Evolutionary conservation across 2,888 invertebrate genomes (phyloP).

Genomic region (Thymelicus sylvestris): DNA sequence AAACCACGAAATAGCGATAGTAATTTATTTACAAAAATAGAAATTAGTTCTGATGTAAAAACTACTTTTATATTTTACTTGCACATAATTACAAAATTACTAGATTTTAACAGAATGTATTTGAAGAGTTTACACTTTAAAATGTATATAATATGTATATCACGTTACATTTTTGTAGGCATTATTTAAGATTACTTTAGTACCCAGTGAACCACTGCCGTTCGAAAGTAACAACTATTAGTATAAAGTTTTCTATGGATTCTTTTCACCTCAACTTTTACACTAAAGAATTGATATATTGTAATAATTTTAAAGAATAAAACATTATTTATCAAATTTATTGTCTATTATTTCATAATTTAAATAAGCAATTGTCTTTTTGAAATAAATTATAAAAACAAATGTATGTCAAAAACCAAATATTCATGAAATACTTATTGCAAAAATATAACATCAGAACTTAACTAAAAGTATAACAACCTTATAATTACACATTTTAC

Average conservation of each 20-base stretch:
- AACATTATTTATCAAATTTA: constrained; percentile 14
- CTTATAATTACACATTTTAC: constrained; percentile 14
- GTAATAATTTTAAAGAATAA: constrained; percentile 27
- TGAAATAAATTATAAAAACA: constrained; percentile 4
- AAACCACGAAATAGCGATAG: constrained; percentile 39
- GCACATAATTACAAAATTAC: constrained; percentile 64
- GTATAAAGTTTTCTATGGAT: constrained; percentile 3
- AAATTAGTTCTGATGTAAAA: constrained; percentile 63
- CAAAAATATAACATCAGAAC: constrained; percentile 17
- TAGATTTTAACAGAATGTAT: constrained; percentile 22
- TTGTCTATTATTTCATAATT: constrained; percentile 17
- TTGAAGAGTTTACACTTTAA: constrained; percentile 2
- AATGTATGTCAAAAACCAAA: constrained; percentile 22
- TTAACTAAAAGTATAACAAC: constrained; percentile 13
- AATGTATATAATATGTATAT: constrained; percentile 19
- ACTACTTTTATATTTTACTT: constrained; percentile 57
- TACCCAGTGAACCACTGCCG: constrained; percentile 27
- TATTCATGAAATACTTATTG: constrained; percentile 1
- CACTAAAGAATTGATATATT: constrained; percentile 4
- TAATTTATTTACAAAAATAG: constrained; percentile 82
- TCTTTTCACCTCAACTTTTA: constrained; percentile 18
- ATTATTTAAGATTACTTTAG: constrained; percentile 13
- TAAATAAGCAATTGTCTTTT: constrained; percentile 5
- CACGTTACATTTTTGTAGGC: constrained; percentile 19
- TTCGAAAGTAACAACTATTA: constrained; percentile 10